Evolutionary conservation across 1,140 invertebrate species (phyloP).

Genomic region (Probaryconus sp.): DNA sequence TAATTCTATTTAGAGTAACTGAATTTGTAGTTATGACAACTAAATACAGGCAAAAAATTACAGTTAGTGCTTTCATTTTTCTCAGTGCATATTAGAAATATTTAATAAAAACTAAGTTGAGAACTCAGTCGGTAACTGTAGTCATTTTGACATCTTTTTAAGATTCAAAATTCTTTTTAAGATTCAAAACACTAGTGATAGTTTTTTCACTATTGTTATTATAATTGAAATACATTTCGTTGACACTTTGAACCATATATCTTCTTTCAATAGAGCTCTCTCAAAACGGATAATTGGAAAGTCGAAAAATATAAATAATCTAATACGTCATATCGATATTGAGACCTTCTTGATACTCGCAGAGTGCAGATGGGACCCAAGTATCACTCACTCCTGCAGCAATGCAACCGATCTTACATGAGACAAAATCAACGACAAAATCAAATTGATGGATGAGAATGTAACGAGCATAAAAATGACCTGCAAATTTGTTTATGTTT

Average conservation of each 20-base stretch:
- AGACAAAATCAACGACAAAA: constrained; percentile 42
- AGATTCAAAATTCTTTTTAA: no score
- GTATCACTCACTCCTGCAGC: constrained; percentile 24
- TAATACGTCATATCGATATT: constrained; percentile 38
- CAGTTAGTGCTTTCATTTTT: no score
- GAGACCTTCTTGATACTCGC: constrained; percentile 22
- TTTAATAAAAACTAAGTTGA: no score
- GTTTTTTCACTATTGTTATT: no score
- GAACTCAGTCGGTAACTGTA: no score
- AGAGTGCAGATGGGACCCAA: constrained; percentile 46
- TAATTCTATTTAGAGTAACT: no score
- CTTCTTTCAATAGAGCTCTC: constrained; percentile 40
- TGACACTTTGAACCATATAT: neutral
- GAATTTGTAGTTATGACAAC: no score
- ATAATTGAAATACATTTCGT: constrained; percentile 10
- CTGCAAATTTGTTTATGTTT: constrained; percentile 3
- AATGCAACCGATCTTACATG: constrained; percentile 41
- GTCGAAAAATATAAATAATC: constrained; percentile 48
- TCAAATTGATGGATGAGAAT: constrained; percentile 49
- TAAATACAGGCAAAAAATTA: no score
- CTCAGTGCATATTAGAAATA: no score
- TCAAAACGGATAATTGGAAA: constrained; percentile 47
- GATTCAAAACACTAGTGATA: no score
- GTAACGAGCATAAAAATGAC: constrained; percentile 45
- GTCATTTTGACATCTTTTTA: no score